Evolutionary conservation across 2,888 invertebrate genomes (phyloP).

Genomic region (Drosophila affinis): DNA sequence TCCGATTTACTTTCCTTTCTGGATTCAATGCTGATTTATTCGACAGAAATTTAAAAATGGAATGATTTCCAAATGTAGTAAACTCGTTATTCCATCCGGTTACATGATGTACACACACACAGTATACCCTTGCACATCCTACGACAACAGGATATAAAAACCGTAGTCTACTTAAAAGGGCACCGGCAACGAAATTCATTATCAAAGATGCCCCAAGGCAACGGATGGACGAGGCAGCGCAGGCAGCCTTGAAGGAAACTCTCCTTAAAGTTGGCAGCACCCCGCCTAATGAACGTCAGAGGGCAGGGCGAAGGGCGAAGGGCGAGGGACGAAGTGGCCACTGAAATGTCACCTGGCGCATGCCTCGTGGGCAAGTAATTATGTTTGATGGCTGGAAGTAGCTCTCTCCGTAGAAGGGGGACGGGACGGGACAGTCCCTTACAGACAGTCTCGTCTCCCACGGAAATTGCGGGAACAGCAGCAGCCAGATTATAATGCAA

Average conservation of each 20-base stretch:
- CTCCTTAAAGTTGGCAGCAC: constrained; percentile 56
- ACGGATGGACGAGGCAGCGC: constrained; percentile 11
- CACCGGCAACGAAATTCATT: constrained; percentile 57
- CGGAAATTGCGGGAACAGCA: constrained; percentile 1
- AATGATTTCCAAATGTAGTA: too few species aligned
- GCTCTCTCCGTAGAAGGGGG: too few species aligned
- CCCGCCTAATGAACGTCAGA: constrained; percentile 53
- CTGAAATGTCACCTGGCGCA: constrained; percentile 73
- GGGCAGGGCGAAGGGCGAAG: neutral
- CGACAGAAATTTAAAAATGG: too few species aligned
- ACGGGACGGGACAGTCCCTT: too few species aligned
- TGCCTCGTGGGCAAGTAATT: constrained; percentile 73
- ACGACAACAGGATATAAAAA: constrained; percentile 21
- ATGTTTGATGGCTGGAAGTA: constrained; percentile 65
- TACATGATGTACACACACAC: neutral
- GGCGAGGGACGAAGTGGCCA: constrained; percentile 24
- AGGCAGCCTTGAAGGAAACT: constrained; percentile 1
- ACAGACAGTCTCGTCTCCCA: neutral
- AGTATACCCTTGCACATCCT: constrained; percentile 11
- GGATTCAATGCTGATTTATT: too few species aligned
- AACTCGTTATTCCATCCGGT: neutral
- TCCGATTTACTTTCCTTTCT: too few species aligned
- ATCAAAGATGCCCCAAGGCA: constrained; percentile 56
- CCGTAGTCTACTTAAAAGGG: constrained; percentile 38
- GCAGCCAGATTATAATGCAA: constrained; percentile 46